phyloP scores from a whole-genome alignment of 1,140 invertebrate species.

The Drosophila gunungcola region DNA sequence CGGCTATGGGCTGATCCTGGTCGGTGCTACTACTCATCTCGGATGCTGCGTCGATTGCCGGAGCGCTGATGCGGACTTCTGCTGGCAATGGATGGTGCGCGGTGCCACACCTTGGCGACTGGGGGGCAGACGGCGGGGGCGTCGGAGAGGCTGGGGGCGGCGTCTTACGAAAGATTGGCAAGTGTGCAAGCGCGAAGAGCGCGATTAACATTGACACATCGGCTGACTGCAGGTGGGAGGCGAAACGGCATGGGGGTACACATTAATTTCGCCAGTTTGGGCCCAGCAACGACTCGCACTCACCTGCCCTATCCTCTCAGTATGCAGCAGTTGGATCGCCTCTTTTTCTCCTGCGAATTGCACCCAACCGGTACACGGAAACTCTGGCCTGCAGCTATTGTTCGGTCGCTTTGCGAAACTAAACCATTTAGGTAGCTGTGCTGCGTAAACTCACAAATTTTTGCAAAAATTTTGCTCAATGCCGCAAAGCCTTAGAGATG shows the following conservation, averaged over 20 bases:
- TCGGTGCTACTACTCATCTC: slow-evolving; percentile 59
- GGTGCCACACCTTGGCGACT: slow-evolving; percentile 72
- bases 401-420: slow-evolving; percentile 1
- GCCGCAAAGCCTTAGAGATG: slow-evolving; percentile 71
- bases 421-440: slow-evolving; percentile 15
- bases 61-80: slow-evolving; percentile 6
- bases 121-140: slow-evolving; percentile 9
- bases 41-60: slow-evolving; percentile 8
- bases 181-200: slow-evolving; percentile 76
- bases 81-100: slow-evolving; percentile 19
- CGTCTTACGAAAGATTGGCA: slow-evolving; percentile 74
- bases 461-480: slow-evolving; percentile 59
- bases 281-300: slow-evolving; percentile 19
- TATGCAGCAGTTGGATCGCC: slow-evolving; percentile 8
- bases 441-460: slow-evolving; percentile 22
- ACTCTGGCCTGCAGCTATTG: slow-evolving; percentile 14
- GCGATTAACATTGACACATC: slow-evolving; percentile 81
- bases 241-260: slow-evolving; percentile 22
- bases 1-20: slow-evolving; percentile 48
- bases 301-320: slow-evolving; percentile 35
- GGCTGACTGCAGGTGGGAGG: slow-evolving; percentile 48
- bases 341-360: slow-evolving; percentile 2
- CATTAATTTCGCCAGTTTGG: slow-evolving; percentile 30
- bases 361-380: slow-evolving; percentile 5
- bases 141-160: slow-evolving; percentile 19